These are phyloP conservation scores for Limnothrissa miodon DNA, from an alignment of 2,113 vertebrate species.

Conservation along the genomic window DNA sequence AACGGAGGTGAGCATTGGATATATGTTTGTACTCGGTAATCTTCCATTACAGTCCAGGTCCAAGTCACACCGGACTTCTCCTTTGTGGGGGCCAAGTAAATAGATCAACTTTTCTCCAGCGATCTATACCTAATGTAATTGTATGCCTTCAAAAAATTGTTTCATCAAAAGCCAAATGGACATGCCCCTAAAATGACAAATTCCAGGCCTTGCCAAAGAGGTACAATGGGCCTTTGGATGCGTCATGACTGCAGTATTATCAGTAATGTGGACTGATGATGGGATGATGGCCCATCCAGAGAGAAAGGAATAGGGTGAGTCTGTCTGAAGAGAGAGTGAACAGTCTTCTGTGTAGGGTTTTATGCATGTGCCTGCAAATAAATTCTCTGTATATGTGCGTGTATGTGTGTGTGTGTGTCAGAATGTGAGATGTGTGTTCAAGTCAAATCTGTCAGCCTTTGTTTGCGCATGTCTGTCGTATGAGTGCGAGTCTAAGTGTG, in stretches of 20 bases:
- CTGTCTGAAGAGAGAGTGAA: not conserved
- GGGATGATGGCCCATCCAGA: not conserved
- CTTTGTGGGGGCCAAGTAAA: no score
- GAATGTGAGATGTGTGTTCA: no score
- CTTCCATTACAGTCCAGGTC: no score
- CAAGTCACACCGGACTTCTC: no score
- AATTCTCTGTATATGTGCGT: not conserved
- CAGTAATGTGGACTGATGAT: not conserved
- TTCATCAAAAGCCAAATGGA: no score
- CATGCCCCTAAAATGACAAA: no score
- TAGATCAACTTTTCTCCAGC: no score
- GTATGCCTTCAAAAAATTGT: no score
- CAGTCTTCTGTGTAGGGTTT: not conserved
- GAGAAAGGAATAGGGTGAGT: not conserved
- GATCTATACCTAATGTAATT: no score
- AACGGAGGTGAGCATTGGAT: no score
- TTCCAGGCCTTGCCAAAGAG: not conserved
- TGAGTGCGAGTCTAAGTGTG: not conserved
- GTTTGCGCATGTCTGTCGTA: not conserved
- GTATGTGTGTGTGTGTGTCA: not conserved
- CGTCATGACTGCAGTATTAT: not conserved
- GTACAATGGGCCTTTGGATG: not conserved
- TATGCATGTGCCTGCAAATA: not conserved
- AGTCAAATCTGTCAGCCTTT: not conserved
- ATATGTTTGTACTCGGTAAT: no score